phyloP scores from a whole-genome alignment of 35 echinoderm and acorn worm genomes.

The Ophioderma brevispina region DNA sequence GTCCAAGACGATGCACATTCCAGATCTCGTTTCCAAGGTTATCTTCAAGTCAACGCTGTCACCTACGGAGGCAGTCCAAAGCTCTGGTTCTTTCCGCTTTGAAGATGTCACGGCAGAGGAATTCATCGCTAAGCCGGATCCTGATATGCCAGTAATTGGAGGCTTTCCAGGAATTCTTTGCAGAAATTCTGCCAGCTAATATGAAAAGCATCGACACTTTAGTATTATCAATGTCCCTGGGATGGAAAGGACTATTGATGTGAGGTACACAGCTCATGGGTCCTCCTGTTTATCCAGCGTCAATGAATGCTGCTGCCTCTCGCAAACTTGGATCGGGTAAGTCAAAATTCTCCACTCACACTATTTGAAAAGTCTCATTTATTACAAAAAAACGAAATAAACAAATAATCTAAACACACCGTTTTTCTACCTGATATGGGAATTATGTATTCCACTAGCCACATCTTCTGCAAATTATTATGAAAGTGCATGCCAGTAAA shows the following conservation, averaged over 20 bases:
- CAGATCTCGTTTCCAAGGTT: constrained; percentile 41
- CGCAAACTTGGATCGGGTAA: constrained; percentile 42
- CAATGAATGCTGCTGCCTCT: constrained; percentile 72
- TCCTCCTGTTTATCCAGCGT: constrained; percentile 88
- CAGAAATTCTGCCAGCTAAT: constrained; percentile 63
- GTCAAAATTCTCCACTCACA: neutral
- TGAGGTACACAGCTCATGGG: constrained; percentile 94
- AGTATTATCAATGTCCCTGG: constrained; percentile 73
- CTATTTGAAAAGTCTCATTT: no score
- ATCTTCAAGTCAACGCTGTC: constrained; percentile 71
- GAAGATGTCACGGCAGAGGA: constrained; percentile 69
- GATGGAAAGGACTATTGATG: constrained; percentile 60
- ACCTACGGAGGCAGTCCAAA: constrained; percentile 82
- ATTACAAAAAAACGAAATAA: no score
- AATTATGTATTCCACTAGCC: no score
- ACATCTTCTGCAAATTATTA: no score
- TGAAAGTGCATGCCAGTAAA: no score
- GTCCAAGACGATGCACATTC: constrained; percentile 57
- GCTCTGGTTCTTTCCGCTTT: constrained; percentile 86
- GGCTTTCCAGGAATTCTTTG: constrained; percentile 50
- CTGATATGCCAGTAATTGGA: constrained; percentile 35
- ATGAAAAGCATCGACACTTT: constrained; percentile 86
- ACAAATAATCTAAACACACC: no score
- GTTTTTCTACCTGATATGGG: no score
- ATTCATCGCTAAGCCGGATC: constrained; percentile 43